A percentile compares a stretch with the other conserved stretches of the same genome.
Evolutionary conservation across 2,797 vertebrate species (phyloP).

Genomic region (Notoglanidium macrostoma): DNA sequence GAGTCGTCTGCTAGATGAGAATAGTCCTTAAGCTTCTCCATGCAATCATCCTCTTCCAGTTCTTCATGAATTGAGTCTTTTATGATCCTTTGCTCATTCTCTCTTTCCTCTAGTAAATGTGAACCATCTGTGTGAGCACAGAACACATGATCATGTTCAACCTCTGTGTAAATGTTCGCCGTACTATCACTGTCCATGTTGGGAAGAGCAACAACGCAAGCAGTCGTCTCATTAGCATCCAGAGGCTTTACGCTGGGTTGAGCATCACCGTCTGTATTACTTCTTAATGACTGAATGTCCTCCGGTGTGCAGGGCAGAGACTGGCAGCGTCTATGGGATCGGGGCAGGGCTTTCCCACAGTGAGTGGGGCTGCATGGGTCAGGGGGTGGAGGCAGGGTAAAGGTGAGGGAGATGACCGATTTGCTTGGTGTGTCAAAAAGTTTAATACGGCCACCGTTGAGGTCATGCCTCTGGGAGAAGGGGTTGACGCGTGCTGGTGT

Average conservation of each 20-base stretch:
- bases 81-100: neutral
- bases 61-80: constrained; percentile 23
- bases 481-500: constrained; percentile 84
- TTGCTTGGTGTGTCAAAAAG: constrained; percentile 93
- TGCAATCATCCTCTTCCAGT: constrained; percentile 26
- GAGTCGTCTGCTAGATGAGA: constrained; percentile 60
- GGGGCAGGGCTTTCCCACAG: constrained; percentile 59
- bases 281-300: constrained; percentile 66
- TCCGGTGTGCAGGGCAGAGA: constrained; percentile 87
- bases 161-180: constrained; percentile 36
- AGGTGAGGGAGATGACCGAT: constrained; percentile 86
- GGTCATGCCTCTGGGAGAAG: constrained; percentile 91
- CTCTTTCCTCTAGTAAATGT: neutral
- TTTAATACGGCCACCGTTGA: constrained; percentile 95
- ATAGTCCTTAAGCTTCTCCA: constrained; percentile 16
- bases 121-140: neutral
- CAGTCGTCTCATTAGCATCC: neutral
- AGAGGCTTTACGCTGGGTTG: constrained; percentile 40
- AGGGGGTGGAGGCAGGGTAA: constrained; percentile 79
- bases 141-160: constrained; percentile 39
- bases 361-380: constrained; percentile 68
- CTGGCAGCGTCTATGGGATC: constrained; percentile 80
- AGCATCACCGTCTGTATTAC: constrained; percentile 30
- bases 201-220: neutral
- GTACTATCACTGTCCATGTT: constrained; percentile 41